These are phyloP conservation scores for Patella ulyssiponensis DNA, from an alignment of 2,888 invertebrate genomes.

Conservation along the genomic window DNA sequence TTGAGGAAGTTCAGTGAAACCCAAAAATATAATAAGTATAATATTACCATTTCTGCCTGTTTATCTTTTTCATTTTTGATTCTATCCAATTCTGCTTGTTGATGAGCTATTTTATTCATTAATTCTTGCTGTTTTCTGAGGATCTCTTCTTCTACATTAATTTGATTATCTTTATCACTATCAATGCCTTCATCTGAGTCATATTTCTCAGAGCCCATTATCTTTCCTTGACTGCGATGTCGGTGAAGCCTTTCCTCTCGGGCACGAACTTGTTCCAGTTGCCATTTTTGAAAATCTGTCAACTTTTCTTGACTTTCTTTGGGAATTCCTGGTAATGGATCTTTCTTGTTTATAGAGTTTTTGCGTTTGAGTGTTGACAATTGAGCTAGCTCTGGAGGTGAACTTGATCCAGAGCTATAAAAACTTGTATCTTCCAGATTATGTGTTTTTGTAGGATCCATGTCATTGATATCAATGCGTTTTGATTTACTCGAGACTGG, in stretches of 20 bases:
- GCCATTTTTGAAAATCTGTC: conserved; percentile 64
- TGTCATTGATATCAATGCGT: no score
- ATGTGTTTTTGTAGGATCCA: neutral
- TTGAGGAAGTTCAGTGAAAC: no score
- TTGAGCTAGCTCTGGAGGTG: neutral
- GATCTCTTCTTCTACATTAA: neutral
- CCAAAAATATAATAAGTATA: no score
- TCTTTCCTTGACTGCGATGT: conserved; percentile 15
- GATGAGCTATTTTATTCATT: neutral
- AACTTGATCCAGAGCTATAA: neutral
- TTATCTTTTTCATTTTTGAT: neutral
- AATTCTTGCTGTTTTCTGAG: neutral
- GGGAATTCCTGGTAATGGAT: neutral
- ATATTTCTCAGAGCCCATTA: conserved; percentile 8
- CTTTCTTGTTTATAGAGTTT: neutral
- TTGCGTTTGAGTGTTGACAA: neutral
- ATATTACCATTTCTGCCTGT: no score
- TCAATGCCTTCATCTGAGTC: neutral
- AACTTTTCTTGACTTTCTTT: conserved; percentile 24
- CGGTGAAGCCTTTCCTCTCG: conserved; percentile 47
- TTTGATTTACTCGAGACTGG: neutral
- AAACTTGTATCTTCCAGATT: neutral
- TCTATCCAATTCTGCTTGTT: neutral
- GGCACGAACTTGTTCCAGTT: conserved; percentile 55
- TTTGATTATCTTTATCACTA: neutral